Evolutionary conservation across 2,113 vertebrate genomes (phyloP), one percentile per base, ranked within the genome.

Genomic region (Acrocephalus kingi): DNA sequence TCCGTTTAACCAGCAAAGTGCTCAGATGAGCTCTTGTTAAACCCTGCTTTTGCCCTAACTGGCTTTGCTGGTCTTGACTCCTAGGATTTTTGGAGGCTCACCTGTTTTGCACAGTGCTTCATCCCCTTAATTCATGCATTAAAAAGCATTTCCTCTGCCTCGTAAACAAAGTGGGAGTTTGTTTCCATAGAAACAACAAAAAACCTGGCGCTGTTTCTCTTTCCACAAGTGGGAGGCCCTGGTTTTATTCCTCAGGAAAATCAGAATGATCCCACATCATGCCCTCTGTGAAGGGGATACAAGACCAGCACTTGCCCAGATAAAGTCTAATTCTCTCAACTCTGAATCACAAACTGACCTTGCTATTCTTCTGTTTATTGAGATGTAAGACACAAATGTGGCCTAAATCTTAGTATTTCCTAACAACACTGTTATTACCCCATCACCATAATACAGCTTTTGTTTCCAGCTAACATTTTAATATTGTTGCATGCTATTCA

Each of bases 181-280:
- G 91, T 96, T 93, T 96, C 96, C 93, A 94, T 95, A 87, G 92
- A 79, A 92, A 95, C 84, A 83, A 94, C 37, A 71, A 78, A 46
- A 69, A 84, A 23, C 14, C 73, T 66, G 79, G 76, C 81, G 55
- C 89, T 87, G 62, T 30, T 93, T 77, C 69, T 68, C 30, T 48
- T 91, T 68, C 73, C 74, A 69, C n/a, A 74, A 69, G 19, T 22
- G 31, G 0, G 4, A 83, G 30, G 31, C 54, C 17, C 19, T 2
- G 2, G 27, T 63, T 85, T 67, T 45, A n/a, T 78, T 83, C 45
- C 45, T 68, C 35, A 64, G 67, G 31, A 92, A 92, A 58, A 92
- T 11, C 20, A 11, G 8, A 84, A 75, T 18, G 25, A 76, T 61
- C 35, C 41, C 27, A 66, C 3, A 52, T 10, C 0, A 9, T 56